These are phyloP conservation scores for Pterobdella sp. DNA, from an alignment of 2,888 invertebrate genomes.

Conservation along the genomic window DNA sequence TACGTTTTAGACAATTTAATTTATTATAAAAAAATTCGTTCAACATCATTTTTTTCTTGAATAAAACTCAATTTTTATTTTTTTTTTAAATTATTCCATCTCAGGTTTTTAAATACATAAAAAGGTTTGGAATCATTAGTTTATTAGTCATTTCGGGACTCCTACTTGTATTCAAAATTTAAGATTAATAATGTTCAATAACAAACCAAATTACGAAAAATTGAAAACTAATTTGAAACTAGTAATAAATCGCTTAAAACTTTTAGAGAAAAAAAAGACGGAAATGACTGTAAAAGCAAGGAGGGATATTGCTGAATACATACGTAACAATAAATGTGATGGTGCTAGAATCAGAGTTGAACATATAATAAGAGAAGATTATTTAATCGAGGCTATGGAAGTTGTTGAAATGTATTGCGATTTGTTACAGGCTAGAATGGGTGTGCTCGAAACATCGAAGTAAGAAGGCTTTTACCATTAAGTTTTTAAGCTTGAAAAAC, in stretches of 20 bases:
- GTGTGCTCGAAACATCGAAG: conserved; percentile 61
- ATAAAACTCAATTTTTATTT: too few relatives aligned
- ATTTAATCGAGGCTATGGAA: conserved; percentile 95
- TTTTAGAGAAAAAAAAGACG: conserved; percentile 82
- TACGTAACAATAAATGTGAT: conserved; percentile 54
- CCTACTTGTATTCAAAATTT: too few relatives aligned
- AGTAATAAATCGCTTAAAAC: conserved; percentile 71
- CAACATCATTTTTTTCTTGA: too few relatives aligned
- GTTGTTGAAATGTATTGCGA: conserved; percentile 97
- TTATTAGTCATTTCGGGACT: too few relatives aligned
- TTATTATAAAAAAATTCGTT: too few relatives aligned
- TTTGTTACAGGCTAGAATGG: conserved; percentile 82
- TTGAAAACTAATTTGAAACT: conserved; percentile 90
- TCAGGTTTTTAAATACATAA: too few relatives aligned
- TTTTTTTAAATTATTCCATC: too few relatives aligned
- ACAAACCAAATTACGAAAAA: conserved; percentile 56
- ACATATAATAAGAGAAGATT: conserved; percentile 93
- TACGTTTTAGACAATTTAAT: too few relatives aligned
- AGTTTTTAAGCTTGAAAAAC: too few relatives aligned
- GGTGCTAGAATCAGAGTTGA: conserved; percentile 89
- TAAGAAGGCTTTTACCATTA: conserved; percentile 27
- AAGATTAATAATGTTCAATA: conserved; percentile 38
- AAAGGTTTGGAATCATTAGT: too few relatives aligned
- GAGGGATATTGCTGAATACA: conserved; percentile 92
- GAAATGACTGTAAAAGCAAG: conserved; percentile 90